These are phyloP conservation scores for Variabilichromis moorii DNA, from an alignment of 2,113 vertebrate species.

Conservation along the genomic window DNA sequence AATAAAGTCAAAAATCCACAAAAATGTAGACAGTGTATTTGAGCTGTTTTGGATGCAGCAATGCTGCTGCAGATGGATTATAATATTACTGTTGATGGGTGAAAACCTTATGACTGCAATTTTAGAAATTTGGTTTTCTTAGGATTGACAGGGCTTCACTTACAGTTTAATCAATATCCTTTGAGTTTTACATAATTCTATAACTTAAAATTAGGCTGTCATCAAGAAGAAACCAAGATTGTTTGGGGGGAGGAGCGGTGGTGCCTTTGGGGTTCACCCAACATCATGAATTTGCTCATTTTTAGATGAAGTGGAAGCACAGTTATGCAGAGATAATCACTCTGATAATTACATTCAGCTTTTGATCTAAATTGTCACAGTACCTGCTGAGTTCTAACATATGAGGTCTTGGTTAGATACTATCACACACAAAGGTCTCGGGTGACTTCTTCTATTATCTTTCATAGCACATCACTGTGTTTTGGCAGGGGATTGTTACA, in stretches of 20 bases:
- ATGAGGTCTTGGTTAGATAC: neutral
- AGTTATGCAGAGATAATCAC: neutral
- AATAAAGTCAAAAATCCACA: slow-evolving; percentile 12
- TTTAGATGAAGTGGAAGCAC: neutral
- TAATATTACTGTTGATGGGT: neutral
- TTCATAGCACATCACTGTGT: slow-evolving; percentile 34
- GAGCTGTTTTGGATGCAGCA: neutral
- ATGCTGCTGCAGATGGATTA: neutral
- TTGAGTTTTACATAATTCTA: neutral
- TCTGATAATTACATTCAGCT: neutral
- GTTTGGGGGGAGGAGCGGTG: neutral
- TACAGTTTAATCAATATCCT: neutral
- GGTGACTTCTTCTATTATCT: slow-evolving; percentile 48
- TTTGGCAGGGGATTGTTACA: neutral
- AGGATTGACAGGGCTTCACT: neutral
- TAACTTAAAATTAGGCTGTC: neutral
- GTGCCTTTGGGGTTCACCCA: neutral
- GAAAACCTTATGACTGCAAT: neutral
- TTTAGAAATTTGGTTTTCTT: neutral
- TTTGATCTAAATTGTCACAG: neutral
- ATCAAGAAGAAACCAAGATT: neutral
- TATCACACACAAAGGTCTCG: slow-evolving; percentile 15
- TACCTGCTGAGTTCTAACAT: neutral
- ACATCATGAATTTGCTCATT: neutral
- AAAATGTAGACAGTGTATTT: slow-evolving; percentile 3